Percentiles rank a stretch among this genome's conserved stretches.
These are phyloP conservation scores for Melanocharis versteri DNA, from an alignment of 2,113 vertebrate genomes.

Conservation along the genomic window DNA sequence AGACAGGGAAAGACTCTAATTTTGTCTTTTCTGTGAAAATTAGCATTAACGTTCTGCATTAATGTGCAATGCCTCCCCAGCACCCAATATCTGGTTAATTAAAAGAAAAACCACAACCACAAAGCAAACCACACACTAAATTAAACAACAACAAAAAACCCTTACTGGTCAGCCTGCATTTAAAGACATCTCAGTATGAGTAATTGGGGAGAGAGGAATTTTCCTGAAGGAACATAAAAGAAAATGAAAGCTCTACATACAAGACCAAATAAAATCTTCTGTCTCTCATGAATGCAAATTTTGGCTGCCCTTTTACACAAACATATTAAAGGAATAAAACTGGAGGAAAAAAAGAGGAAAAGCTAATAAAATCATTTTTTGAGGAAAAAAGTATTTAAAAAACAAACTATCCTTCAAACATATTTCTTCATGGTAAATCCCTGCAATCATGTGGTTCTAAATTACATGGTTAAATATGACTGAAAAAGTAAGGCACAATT, in stretches of 20 bases:
- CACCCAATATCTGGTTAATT: conserved; percentile 1
- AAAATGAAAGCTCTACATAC: conserved; percentile 47
- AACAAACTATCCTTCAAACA: conserved; percentile 50
- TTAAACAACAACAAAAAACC: conserved; percentile 26
- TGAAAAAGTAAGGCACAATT: conserved; percentile 65
- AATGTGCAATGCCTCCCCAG: conserved; percentile 8
- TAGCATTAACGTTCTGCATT: conserved; percentile 6
- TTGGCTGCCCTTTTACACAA: conserved; percentile 45
- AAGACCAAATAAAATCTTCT: conserved; percentile 41
- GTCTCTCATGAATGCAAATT: conserved; percentile 43
- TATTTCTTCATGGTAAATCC: conserved; percentile 54
- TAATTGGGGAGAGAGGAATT: conserved; percentile 49
- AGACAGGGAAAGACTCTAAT: conserved; percentile 6
- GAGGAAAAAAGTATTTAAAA: not conserved
- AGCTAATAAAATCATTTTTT: not conserved
- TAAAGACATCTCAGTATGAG: conserved; percentile 44
- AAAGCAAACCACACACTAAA: conserved; percentile 40
- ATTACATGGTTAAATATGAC: conserved; percentile 54
- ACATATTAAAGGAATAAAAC: conserved; percentile 51
- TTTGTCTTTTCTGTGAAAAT: conserved; percentile 29
- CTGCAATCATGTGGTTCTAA: conserved; percentile 62
- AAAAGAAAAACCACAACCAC: conserved; percentile 8
- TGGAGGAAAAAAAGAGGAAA: not conserved
- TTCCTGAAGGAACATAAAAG: conserved; percentile 59
- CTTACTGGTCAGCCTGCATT: conserved; percentile 36